A percentile compares a stretch with the other conserved stretches of the same genome.
These are phyloP conservation scores for Daktulosphaira vitifoliae DNA, from an alignment of 1,140 invertebrate genomes.

Conservation along the genomic window DNA sequence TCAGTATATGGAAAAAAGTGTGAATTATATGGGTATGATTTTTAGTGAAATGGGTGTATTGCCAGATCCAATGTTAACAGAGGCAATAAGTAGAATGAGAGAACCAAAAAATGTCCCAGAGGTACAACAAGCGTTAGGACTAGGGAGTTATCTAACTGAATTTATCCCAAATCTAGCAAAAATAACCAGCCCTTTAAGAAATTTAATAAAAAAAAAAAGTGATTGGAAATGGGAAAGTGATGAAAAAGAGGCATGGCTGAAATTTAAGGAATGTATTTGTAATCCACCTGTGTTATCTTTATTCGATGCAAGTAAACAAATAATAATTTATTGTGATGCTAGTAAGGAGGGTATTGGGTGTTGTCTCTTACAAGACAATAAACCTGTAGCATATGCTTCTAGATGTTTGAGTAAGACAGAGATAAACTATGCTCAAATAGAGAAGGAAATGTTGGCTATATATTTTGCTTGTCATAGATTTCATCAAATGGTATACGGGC, in stretches of 20 bases:
- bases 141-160: conserved; percentile 42
- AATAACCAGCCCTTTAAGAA: conserved; percentile 41
- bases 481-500: conserved; percentile 40
- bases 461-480: conserved; percentile 39
- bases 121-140: conserved; percentile 42
- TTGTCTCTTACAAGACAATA: conserved; percentile 36
- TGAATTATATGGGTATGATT: conserved; percentile 41
- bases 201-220: conserved; percentile 43
- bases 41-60: conserved; percentile 40
- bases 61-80: conserved; percentile 42
- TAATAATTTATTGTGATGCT: conserved; percentile 37
- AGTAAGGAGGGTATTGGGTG: background rate
- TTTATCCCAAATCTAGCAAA: conserved; percentile 44
- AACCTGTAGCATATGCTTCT: conserved; percentile 41
- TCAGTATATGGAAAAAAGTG: conserved; percentile 38
- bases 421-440: conserved; percentile 42
- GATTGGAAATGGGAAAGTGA: conserved; percentile 42
- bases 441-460: conserved; percentile 43
- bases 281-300: background rate
- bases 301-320: background rate
- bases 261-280: conserved; percentile 40
- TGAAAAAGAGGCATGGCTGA: conserved; percentile 40
- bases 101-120: conserved; percentile 41
- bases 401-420: conserved; percentile 39
- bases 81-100: conserved; percentile 42